Conservation (phyloP, 1,140 invertebrate species). For the Caerostris extrusa region DNA sequence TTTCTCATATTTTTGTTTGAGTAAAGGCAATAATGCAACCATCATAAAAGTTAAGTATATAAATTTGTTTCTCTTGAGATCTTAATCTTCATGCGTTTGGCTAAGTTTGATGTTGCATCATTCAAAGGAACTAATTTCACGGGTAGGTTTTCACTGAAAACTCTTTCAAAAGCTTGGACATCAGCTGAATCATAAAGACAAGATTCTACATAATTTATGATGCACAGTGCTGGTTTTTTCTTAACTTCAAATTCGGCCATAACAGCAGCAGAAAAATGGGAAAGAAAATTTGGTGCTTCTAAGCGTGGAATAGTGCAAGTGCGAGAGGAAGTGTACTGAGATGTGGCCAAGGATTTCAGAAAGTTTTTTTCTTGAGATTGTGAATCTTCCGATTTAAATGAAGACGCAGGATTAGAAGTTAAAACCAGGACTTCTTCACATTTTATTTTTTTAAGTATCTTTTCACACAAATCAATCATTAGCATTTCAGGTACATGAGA, state of each 20-base stretch:
- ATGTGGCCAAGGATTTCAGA: conserved; percentile 15
- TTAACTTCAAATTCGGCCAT: conserved; percentile 32
- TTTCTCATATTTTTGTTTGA: too few relatives aligned
- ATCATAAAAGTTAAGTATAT: conserved; percentile 8
- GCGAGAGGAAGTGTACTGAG: background rate
- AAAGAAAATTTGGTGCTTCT: conserved; percentile 46
- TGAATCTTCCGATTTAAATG: background rate
- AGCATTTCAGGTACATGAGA: conserved; percentile 16
- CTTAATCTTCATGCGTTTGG: background rate
- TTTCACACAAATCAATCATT: background rate
- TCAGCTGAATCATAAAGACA: background rate
- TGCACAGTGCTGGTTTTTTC: conserved; percentile 48
- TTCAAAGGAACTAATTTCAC: background rate
- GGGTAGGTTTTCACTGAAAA: background rate
- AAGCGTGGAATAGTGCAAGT: background rate
- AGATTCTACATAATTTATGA: conserved; percentile 53
- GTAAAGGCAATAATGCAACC: too few relatives aligned
- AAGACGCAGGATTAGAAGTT: background rate
- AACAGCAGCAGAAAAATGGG: conserved; percentile 41
- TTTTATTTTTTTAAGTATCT: background rate
- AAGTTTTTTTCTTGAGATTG: background rate
- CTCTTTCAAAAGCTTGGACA: background rate
- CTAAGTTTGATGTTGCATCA: background rate
- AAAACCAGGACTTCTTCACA: conserved; percentile 15
- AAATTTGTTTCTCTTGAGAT: conserved; percentile 28